Percentiles rank a stretch among this genome's conserved stretches.
phyloP scores from a whole-genome alignment of 2,797 vertebrate genomes.

The Hapalemur alaotrensis region DNA sequence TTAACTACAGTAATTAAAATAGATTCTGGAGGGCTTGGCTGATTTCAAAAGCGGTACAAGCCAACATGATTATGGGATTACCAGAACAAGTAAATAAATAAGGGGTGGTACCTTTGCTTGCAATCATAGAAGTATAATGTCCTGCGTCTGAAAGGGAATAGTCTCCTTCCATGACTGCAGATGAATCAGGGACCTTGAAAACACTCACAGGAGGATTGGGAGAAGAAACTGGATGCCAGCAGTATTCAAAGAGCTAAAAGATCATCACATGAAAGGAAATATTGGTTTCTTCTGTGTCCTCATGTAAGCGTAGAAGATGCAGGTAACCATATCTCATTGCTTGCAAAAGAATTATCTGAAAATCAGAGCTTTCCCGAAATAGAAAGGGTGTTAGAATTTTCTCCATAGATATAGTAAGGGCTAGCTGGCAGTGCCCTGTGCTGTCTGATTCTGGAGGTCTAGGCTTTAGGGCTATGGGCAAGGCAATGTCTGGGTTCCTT shows the following conservation, averaged over 20 bases:
- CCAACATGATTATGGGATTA: neutral
- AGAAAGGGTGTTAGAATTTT: neutral
- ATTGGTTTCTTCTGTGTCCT: neutral
- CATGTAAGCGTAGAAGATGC: neutral
- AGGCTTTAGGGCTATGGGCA: neutral
- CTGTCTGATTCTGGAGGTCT: neutral
- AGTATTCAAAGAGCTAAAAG: neutral
- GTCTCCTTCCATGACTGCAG: neutral
- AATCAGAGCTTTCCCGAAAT: neutral
- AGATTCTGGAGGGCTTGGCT: neutral
- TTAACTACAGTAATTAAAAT: neutral
- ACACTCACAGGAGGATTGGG: neutral
- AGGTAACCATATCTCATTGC: neutral
- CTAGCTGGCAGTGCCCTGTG: neutral
- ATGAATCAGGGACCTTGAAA: neutral
- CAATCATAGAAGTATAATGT: neutral
- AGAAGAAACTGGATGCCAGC: neutral
- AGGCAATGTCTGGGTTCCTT: neutral
- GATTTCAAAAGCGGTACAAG: neutral
- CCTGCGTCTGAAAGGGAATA: neutral
- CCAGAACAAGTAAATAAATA: neutral
- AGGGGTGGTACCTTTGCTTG: neutral
- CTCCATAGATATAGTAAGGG: neutral
- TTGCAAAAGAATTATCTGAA: neutral
- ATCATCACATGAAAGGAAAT: neutral